These are phyloP conservation scores for Agriopis aurantiaria DNA, from an alignment of 2,888 invertebrate species.

Conservation along the genomic window DNA sequence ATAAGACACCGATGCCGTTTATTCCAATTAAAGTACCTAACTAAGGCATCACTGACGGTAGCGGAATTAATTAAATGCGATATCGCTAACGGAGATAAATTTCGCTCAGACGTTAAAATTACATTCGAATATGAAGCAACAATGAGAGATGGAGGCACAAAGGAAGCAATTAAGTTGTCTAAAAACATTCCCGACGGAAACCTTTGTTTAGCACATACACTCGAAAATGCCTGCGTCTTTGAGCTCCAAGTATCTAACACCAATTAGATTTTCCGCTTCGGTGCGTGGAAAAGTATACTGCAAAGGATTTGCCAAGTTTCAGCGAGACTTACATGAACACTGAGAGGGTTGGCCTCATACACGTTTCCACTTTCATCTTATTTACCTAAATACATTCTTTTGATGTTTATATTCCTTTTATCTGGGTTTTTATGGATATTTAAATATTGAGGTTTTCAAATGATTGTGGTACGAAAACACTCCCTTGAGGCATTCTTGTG, in stretches of 20 bases:
- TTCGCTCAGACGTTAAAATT: slow-evolving; percentile 37
- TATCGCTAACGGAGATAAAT: slow-evolving; percentile 38
- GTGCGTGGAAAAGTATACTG: slow-evolving; percentile 67
- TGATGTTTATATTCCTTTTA: slow-evolving; percentile 30
- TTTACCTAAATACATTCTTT: slow-evolving; percentile 33
- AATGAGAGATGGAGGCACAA: slow-evolving; percentile 52
- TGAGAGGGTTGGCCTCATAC: slow-evolving; percentile 22
- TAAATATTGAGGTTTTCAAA: slow-evolving; percentile 14
- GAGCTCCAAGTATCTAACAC: slow-evolving; percentile 54
- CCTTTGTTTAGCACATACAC: slow-evolving; percentile 55
- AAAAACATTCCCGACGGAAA: slow-evolving; percentile 56
- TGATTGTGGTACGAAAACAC: slow-evolving; percentile 11
- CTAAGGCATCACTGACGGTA: slow-evolving; percentile 32
- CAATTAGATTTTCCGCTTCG: slow-evolving; percentile 74
- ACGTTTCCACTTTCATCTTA: slow-evolving; percentile 34
- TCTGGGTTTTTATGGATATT: slow-evolving; percentile 11
- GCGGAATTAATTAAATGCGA: slow-evolving; percentile 37
- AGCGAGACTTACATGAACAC: slow-evolving; percentile 53
- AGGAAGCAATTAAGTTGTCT: slow-evolving; percentile 63
- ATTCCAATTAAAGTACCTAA: slow-evolving; percentile 37
- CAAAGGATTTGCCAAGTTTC: slow-evolving; percentile 50
- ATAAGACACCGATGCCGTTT: slow-evolving; percentile 30
- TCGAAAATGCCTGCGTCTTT: slow-evolving; percentile 54
- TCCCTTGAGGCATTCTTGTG: slow-evolving; percentile 3
- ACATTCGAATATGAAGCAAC: slow-evolving; percentile 38